These are phyloP conservation scores for Ichneumon xanthorius DNA, from an alignment of 2,888 invertebrate genomes.

Conservation along the genomic window DNA sequence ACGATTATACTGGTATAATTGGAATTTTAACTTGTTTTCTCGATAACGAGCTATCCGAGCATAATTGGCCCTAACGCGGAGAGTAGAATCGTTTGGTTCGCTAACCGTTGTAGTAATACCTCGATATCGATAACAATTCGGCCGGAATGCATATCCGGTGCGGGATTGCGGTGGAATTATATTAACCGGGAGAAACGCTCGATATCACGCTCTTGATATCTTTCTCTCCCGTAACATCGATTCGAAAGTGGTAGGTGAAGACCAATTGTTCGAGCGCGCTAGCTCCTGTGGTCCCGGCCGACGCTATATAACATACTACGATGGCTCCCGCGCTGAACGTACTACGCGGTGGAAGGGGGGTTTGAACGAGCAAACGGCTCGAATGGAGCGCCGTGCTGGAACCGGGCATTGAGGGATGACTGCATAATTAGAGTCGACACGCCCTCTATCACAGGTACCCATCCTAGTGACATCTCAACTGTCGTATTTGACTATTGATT, in stretches of 20 bases:
- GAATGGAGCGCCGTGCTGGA: conserved; percentile 66
- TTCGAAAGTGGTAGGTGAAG: conserved; percentile 66
- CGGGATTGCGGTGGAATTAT: conserved; percentile 36
- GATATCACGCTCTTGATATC: conserved; percentile 33
- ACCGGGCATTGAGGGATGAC: conserved; percentile 72
- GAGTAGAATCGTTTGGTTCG: conserved; percentile 1
- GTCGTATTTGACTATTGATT: conserved; percentile 75
- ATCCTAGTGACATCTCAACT: conserved; percentile 74
- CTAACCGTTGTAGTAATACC: conserved; percentile 16
- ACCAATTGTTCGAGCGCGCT: conserved; percentile 66
- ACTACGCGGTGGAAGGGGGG: conserved; percentile 17
- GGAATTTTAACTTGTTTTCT: conserved; percentile 7
- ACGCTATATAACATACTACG: conserved; percentile 46
- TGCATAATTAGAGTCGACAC: conserved; percentile 74
- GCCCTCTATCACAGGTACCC: conserved; percentile 74
- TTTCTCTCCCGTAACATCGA: conserved; percentile 47
- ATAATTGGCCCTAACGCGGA: conserved; percentile 25
- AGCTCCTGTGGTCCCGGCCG: conserved; percentile 46
- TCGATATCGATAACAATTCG: conserved; percentile 58
- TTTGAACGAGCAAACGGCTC: conserved; percentile 63
- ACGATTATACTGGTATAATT: not conserved
- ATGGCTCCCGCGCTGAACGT: not conserved
- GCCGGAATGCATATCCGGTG: conserved; percentile 42
- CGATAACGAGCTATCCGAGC: not conserved
- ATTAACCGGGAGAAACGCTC: conserved; percentile 35